Base-by-base conservation (phyloP, 2,888 invertebrate genomes). In the Idaea aversata region DNA sequence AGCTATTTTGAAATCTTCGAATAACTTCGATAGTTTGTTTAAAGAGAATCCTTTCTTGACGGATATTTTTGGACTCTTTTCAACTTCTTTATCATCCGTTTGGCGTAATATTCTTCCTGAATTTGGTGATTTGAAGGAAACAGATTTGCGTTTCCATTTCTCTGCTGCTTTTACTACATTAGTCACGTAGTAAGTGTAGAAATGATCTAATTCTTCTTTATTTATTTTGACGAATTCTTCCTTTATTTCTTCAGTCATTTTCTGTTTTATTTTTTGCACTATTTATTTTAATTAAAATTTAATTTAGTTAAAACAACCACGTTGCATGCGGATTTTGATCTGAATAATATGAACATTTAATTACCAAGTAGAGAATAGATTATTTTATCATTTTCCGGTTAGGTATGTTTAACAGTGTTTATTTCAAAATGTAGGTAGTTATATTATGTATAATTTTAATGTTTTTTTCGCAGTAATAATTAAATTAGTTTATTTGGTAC, bases 71-170 rank as follows among this genome's bases (percentile, higher is more conserved):
- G 67, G 25, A 7, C 25, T 34, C 63, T 58, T 59, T 6, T 69
- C 65, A 15, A 70, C 71, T 0, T 67, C 13, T 1, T 60, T 34
- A 58, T 59, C 70, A 62, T 75, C 78, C n/a, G 75, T 79, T 36
- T 80, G 80, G 63, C 82, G 77, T 7, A 80, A 75, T 59, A 88
- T 82, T 62, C 85, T 77, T 7, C 87, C 88, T 0, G 90, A 86
- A 75, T 88, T 91, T 0, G 90, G 88, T 0, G 88, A 89, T n/a
- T 84, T 67, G n/a, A 90, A 84, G 0, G 88, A 84, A 0, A 88
- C 87, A 0, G 88, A 87, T 73, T 90, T 91, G 10, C 78, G 74
- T 71, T 86, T 90, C 88, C 88, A 90, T 0, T 71, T 77, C 1
- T 85, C 82, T 0, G 77, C 83, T 4, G 81, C 82, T 15, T 75